A percentile compares a stretch with the other conserved stretches of the same genome.
Evolutionary conservation across 2,797 vertebrate species (phyloP).

Genomic region (Myripristis jacobus): DNA sequence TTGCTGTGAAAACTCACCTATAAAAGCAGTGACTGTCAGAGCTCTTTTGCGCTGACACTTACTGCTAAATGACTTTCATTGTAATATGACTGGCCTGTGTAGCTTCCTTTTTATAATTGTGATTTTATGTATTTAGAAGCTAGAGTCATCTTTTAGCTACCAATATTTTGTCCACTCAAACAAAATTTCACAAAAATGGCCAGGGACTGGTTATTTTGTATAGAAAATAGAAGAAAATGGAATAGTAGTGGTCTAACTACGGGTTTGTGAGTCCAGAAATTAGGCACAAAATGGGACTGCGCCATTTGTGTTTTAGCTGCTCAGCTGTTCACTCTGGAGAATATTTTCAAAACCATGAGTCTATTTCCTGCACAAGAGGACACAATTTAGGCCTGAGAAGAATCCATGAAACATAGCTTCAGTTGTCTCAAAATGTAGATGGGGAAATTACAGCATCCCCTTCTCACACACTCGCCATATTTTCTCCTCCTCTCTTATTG

Average conservation of each 20-base stretch:
- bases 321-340: background rate
- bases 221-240: conserved; percentile 29
- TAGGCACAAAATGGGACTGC: conserved; percentile 10
- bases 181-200: conserved; percentile 20
- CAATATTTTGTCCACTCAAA: background rate
- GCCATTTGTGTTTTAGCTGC: conserved; percentile 8
- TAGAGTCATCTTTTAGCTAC: too few species aligned
- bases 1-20: too few species aligned
- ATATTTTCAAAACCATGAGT: background rate
- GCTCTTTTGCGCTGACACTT: too few species aligned
- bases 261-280: background rate
- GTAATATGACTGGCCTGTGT: too few species aligned
- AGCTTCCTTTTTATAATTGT: too few species aligned
- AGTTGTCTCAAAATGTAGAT: conserved; percentile 16
- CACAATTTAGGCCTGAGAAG: conserved; percentile 4
- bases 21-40: too few species aligned
- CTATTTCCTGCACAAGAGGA: background rate
- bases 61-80: too few species aligned
- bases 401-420: conserved; percentile 4
- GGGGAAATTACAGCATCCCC: conserved; percentile 1
- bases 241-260: background rate
- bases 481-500: conserved; percentile 24
- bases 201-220: conserved; percentile 18
- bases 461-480: background rate
- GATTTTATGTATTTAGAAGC: too few species aligned